Percentiles rank a stretch among this genome's conserved stretches.
These are phyloP conservation scores for Meteorus colon DNA, from an alignment of 2,888 invertebrate species.

Conservation along the genomic window DNA sequence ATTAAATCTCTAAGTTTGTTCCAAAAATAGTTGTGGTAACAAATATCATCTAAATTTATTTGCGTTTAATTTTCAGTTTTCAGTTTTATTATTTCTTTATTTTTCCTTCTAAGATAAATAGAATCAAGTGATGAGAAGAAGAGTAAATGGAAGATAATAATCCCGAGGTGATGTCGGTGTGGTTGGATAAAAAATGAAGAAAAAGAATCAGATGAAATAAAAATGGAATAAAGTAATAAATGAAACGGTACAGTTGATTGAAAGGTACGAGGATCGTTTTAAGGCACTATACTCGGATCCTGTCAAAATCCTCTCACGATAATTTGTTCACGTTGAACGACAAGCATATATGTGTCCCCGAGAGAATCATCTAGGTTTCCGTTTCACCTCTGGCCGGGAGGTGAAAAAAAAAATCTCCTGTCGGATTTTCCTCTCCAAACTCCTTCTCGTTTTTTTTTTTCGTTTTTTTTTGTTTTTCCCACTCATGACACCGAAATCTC, in stretches of 20 bases:
- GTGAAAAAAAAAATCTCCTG: slow-evolving; percentile 6
- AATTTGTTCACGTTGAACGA: slow-evolving; percentile 29
- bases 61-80: not conserved
- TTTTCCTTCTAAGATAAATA: not conserved
- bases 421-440: not conserved
- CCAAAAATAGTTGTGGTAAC: not conserved
- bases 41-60: not conserved
- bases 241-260: not conserved
- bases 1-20: too few relatives aligned
- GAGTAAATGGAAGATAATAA: not conserved
- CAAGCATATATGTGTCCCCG: slow-evolving; percentile 15
- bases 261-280: slow-evolving; percentile 14
- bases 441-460: not conserved
- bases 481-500: not conserved
- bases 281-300: not conserved
- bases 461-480: not conserved
- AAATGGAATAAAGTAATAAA: not conserved
- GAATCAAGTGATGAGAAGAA: not conserved
- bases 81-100: not conserved
- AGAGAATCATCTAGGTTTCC: not conserved
- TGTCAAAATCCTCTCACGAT: slow-evolving; percentile 33
- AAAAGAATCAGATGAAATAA: not conserved
- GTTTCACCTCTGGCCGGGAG: not conserved
- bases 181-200: not conserved
- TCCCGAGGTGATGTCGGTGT: not conserved